Evolutionary conservation across 2,888 invertebrate species (phyloP), one percentile per base, ranked within the genome.

Genomic region (Acronicta psi): DNA sequence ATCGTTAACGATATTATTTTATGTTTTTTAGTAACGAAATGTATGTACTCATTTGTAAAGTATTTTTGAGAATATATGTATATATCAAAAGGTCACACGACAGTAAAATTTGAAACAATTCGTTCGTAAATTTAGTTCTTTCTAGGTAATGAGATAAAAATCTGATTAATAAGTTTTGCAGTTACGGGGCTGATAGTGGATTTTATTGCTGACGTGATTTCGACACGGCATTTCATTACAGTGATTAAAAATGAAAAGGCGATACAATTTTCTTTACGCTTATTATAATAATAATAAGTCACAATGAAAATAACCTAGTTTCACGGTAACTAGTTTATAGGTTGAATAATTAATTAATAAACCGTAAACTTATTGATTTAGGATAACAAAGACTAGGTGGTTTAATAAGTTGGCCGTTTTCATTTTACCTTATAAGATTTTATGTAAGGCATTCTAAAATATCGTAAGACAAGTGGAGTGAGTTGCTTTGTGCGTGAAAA

Each of bases 291-390:
- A 46, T 51, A 49, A 36, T 29, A 57, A 13, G 6, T n/a, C n/a
- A 16, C 37, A 34, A 20, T 23, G 17, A n/a, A 53, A 53, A 34
- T 59, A 54, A 59, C 72, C 53, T 10, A 59, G 29, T 54, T 68
- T 11, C n/a, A 9, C 10, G 41, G 54, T 10, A 40, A 20, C 8
- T 25, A 3, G 10, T 13, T 13, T 23, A 2, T 37, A 18, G n/a
- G n/a, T 2, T 17, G 13, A 17, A 18, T 20, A 5, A 13, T 37
- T n/a, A 2, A 31, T 25, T 16, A 1, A 37, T 34, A 13, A 16
- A 17, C 5, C 6, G 8, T 20, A 1, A 11, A 34, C 11, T 8
- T 23, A 40, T 18, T 14, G 14, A 43, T 14, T 16, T n/a, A n/a
- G n/a, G n/a, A n/a, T n/a, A n/a, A 13, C 1, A 31, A 1, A 31